Base-by-base conservation (phyloP, 2,888 invertebrate genomes). In the Cerastoderma edule region DNA sequence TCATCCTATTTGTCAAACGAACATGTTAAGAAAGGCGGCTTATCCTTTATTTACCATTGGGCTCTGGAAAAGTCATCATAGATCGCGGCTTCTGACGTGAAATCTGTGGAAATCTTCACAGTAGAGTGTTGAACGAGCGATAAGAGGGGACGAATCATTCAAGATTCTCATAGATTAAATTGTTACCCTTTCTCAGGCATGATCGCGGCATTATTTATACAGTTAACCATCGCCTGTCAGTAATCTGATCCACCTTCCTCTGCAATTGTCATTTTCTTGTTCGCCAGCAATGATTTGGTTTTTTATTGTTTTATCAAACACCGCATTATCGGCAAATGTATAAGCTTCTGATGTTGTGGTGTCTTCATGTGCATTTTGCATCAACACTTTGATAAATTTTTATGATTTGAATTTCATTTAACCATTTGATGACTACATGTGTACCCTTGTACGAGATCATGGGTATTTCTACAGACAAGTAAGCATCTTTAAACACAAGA, bases 91-190 rank as follows among this genome's bases (percentile, higher is more conserved):
- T 64, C 67, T 72, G 69, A 63, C 72, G 66, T 30, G 66, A 39
- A 76, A 75, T 72, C 65, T 60, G 54, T 60, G 48, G 57, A 60
- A 54, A 78, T 81, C 73, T 76, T 75, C 68, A 78, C 78, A 71
- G 68, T 67, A 65, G 70, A 63, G 73, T 70, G 75, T 78, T 75
- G 71, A 71, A 64, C 64, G 54, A 65, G 68, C 67, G 78, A 81
- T 81, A 81, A 81, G 72, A 71, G 46, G 72, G 75, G 46, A 65
- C 50, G 70, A 78, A 75, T 81, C 78, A 75, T 72, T 75, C 75
- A 69, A 76, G 81, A 81, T 81, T 69, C 67, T 50, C 71, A 54
- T 60, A 69, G 81, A 78, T 81, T 75, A 81, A 75, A 78, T 78
- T 78, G 75, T 81, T 73, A 67, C 63, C 66, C 67, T 53, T 66